Percentiles rank a stretch among this genome's conserved stretches.
Evolutionary conservation across 2,113 vertebrate genomes (phyloP).

Genomic region (Bucco capensis): DNA sequence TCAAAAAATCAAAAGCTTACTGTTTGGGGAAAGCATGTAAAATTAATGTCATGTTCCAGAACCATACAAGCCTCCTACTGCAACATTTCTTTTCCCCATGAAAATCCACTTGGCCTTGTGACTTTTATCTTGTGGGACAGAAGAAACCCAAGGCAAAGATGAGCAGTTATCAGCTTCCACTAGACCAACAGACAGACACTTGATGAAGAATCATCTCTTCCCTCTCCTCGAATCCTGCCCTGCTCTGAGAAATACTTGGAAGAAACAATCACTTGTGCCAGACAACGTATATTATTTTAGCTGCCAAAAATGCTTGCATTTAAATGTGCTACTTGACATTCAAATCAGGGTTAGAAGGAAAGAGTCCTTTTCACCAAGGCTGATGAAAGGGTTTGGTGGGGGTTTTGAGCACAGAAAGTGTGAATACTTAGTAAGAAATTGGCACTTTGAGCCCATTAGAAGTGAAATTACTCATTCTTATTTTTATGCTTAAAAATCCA

Average conservation of each 20-base stretch:
- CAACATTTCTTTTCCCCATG: neutral
- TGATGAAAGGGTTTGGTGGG: conserved; percentile 37
- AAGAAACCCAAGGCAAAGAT: neutral
- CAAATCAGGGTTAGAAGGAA: conserved; percentile 46
- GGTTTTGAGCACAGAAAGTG: neutral
- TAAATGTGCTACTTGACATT: conserved; percentile 61
- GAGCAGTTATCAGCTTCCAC: neutral
- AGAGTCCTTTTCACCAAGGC: neutral
- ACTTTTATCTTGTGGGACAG: conserved; percentile 5
- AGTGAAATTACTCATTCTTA: conserved; percentile 6
- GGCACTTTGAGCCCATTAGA: conserved; percentile 43
- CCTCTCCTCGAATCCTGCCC: neutral
- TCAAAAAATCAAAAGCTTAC: neutral
- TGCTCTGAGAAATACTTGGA: neutral
- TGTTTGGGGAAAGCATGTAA: neutral
- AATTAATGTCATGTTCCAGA: neutral
- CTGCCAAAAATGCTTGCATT: conserved; percentile 49
- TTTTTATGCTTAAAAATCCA: conserved; percentile 6
- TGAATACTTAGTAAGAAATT: conserved; percentile 17
- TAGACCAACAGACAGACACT: neutral
- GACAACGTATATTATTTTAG: conserved; percentile 31
- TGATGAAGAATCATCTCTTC: neutral
- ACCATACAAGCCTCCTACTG: neutral
- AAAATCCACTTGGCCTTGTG: neutral
- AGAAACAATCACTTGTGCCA: conserved; percentile 30